These are phyloP conservation scores for Taxidea taxus DNA, from an alignment of 2,113 vertebrate species.

Conservation along the genomic window DNA sequence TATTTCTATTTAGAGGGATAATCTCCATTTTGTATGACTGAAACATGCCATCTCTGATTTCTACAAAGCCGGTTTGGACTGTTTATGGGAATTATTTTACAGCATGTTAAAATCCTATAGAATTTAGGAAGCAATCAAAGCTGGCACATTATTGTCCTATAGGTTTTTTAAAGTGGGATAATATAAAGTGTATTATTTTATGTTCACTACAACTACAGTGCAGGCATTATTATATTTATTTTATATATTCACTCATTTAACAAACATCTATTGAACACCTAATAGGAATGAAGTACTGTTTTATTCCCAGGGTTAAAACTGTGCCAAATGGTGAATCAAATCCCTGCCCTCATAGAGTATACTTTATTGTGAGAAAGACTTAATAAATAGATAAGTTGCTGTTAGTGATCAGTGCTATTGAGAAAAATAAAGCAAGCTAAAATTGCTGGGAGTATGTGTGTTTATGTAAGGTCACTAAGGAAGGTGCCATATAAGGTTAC, in stretches of 20 bases:
- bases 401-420: neutral
- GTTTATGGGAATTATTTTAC: neutral
- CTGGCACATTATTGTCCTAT: neutral
- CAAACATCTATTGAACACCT: neutral
- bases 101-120: neutral
- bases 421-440: neutral
- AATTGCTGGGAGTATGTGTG: neutral
- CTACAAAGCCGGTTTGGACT: neutral
- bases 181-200: neutral
- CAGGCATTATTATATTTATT: neutral
- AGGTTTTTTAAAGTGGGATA: neutral
- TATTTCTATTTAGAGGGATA: conserved; percentile 21
- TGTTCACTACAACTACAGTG: neutral
- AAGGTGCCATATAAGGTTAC: neutral
- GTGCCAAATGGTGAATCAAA: neutral
- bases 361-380: neutral
- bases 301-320: neutral
- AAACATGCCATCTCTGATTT: neutral
- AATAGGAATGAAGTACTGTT: neutral
- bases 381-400: neutral
- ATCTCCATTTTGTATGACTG: conserved; percentile 2
- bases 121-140: conserved; percentile 16
- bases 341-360: neutral
- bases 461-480: too few species aligned
- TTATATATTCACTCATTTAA: neutral